Conservation (phyloP, 2,888 invertebrate species). For the Galeopsomyia nigrocyanea region DNA sequence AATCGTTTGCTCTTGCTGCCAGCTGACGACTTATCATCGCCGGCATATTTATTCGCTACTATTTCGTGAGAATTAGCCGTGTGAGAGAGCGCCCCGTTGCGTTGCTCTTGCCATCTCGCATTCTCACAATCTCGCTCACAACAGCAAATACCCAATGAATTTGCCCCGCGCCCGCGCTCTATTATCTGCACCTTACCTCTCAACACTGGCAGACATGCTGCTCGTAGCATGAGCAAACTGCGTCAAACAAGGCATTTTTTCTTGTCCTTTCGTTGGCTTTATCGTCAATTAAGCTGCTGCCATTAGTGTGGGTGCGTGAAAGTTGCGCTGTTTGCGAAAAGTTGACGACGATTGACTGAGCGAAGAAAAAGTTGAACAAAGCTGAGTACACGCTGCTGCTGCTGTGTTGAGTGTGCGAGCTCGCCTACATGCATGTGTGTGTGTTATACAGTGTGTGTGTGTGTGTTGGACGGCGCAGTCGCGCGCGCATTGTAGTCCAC, state of each 20-base stretch:
- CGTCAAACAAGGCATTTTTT: conserved; percentile 53
- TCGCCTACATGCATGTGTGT: not conserved
- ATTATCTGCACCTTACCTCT: no score
- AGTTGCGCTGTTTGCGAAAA: no score
- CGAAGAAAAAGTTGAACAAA: conserved; percentile 11
- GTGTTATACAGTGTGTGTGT: no score
- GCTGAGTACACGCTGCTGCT: conserved; percentile 5
- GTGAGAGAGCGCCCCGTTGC: no score
- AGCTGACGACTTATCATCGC: conserved; percentile 58
- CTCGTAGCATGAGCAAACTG: conserved; percentile 54
- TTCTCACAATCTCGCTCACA: conserved; percentile 19
- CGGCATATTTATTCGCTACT: conserved; percentile 62
- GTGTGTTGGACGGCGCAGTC: conserved; percentile 32
- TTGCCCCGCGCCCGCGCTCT: no score
- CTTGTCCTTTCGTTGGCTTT: conserved; percentile 31
- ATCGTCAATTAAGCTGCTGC: not conserved
- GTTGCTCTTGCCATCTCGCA: no score
- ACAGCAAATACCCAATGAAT: conserved; percentile 6
- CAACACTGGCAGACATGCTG: conserved; percentile 34
- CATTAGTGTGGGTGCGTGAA: no score
- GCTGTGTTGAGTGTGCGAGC: no score
- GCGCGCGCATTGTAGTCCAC: conserved; percentile 45
- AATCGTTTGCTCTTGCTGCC: conserved; percentile 24
- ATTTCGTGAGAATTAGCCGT: conserved; percentile 58
- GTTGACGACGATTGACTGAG: no score